A percentile compares a stretch with the other conserved stretches of the same genome.
Conservation (phyloP, 2,797 vertebrate genomes). For the Denticeps clupeoides region DNA sequence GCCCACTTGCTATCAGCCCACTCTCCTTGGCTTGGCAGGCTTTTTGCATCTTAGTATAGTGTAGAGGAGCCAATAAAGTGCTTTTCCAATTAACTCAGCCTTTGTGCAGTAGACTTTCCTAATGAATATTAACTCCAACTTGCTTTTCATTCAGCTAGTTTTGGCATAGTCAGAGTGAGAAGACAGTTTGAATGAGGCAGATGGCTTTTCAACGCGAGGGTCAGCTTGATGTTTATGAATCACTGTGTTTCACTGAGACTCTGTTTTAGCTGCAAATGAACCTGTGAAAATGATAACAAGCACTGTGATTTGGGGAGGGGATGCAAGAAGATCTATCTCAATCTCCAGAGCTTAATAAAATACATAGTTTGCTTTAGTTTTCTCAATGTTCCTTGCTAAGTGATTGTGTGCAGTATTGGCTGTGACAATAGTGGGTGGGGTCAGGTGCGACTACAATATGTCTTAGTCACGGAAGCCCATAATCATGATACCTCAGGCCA, state of each 20-base stretch:
- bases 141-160: neutral
- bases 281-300: neutral
- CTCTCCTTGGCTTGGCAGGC: conserved; percentile 12
- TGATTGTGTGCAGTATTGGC: too few relatives aligned
- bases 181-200: neutral
- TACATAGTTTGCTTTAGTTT: too few relatives aligned
- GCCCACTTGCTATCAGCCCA: too few relatives aligned
- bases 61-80: conserved; percentile 6
- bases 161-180: conserved; percentile 1
- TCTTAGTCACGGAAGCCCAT: too few relatives aligned
- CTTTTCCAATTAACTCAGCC: conserved; percentile 19
- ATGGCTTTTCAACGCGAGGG: conserved; percentile 1
- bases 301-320: too few relatives aligned
- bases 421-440: too few relatives aligned
- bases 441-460: too few relatives aligned
- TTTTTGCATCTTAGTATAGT: neutral
- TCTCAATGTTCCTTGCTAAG: too few relatives aligned
- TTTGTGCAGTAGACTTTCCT: conserved; percentile 13
- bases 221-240: neutral
- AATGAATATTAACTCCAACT: conserved; percentile 15
- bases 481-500: too few relatives aligned
- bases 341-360: too few relatives aligned
- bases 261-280: neutral
- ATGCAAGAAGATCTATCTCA: too few relatives aligned
- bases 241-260: neutral